phyloP scores from a whole-genome alignment of 2,113 vertebrate genomes.

The Sinocyclocheilus maitianheensis region DNA sequence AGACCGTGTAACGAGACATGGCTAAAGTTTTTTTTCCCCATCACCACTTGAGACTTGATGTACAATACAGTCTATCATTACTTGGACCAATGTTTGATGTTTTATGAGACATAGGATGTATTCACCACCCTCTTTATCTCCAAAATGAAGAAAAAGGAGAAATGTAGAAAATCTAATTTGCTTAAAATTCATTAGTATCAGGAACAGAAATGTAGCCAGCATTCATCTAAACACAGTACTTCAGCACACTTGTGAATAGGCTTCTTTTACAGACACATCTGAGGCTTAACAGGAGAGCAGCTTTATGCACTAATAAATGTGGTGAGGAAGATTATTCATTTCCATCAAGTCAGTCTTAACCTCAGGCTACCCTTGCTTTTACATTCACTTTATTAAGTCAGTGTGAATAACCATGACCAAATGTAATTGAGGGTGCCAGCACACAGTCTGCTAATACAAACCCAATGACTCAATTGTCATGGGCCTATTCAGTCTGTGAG shows the following conservation, averaged over 20 bases:
- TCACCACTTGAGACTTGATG: background rate
- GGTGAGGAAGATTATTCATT: conserved; percentile 46
- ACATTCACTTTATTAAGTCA: conserved; percentile 39
- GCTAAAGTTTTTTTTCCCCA: too few species aligned
- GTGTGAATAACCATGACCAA: conserved; percentile 45
- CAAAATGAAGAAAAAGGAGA: background rate
- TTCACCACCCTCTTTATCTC: background rate
- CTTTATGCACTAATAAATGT: conserved; percentile 46
- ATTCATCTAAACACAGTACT: background rate
- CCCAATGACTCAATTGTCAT: background rate
- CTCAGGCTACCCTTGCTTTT: conserved; percentile 36
- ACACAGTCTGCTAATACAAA: conserved; percentile 43
- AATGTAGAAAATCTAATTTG: background rate
- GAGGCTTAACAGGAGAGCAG: conserved; percentile 18
- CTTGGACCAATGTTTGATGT: background rate
- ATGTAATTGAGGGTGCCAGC: conserved; percentile 26
- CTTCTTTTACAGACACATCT: conserved; percentile 16
- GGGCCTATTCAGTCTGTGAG: conserved; percentile 1
- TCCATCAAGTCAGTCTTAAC: conserved; percentile 38
- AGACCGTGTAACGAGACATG: too few species aligned
- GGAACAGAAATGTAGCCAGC: background rate
- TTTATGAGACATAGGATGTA: background rate
- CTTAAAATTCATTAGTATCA: background rate
- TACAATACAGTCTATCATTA: background rate
- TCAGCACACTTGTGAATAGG: background rate